Base-by-base conservation (phyloP, 2,797 vertebrate species). In the Pseudochaenichthys georgianus region DNA sequence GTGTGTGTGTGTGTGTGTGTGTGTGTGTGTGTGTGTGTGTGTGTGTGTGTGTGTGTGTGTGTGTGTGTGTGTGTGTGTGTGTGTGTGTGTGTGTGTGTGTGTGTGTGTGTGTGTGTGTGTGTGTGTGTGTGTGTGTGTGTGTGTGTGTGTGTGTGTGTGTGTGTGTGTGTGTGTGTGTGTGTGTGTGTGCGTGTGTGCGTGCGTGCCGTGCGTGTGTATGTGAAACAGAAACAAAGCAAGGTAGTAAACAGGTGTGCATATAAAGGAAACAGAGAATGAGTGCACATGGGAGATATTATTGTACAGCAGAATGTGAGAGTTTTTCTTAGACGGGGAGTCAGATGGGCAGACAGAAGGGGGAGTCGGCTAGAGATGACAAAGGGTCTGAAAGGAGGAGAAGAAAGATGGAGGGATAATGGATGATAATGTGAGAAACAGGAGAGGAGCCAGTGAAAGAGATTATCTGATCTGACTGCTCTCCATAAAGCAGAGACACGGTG, bases 361-460 rank as follows among this genome's bases (percentile, higher is more conserved):
- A 55, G 77, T 4, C 3, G 10, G 70, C 69, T 66, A 70, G 61
- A 58, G 53, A 80, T 75, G 84, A 89, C 84, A 87, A 92, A 89
- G 55, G 67, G 73, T 78, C 70, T 85, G 81, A 90, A 89, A 84
- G 68, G 77, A 89, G 82, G 73, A 84, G 85, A 82, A 43, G 82
- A 87, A 62, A 88, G 85, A 91, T 83, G 80, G 65, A 88, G 59
- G 81, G 83, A 85, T 90, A 90, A 91, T 88, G 83, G 82, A 85
- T 89, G 88, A 92, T 91, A 90, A 91, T 92, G 87, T 87, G 81
- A 90, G 88, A 90, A 89, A 94, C 83, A 88, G 85, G 82, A 91
- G 89, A 89, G 75, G 82, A 89, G 85, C 78, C 81, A 85, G 84
- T 73, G 80, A 82, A 87, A 80, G 88, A 90, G 84, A 93, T 88